These are phyloP conservation scores for fruit fly (Drosophila melanogaster) DNA, from an alignment of 1,140 invertebrate species.

Conservation along the genomic window DNA sequence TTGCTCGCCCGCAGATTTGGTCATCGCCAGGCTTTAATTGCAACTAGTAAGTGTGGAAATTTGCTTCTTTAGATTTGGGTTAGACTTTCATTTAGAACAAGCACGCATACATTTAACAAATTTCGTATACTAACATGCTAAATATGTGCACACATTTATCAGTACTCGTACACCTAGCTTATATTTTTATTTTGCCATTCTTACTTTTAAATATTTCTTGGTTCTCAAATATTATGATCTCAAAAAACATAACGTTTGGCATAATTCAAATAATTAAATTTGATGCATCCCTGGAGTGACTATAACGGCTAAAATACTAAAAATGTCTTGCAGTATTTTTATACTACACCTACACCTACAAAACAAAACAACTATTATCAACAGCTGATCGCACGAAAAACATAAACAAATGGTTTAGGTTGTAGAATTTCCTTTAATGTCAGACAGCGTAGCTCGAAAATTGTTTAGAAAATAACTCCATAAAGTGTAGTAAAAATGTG, in stretches of 20 bases:
- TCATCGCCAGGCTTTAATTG: constrained; percentile 11
- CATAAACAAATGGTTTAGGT: constrained; percentile 20
- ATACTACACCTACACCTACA: background rate
- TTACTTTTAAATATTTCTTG: too few species aligned
- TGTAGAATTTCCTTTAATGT: constrained; percentile 2
- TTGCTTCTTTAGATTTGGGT: constrained; percentile 4
- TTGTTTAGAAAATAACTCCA: background rate
- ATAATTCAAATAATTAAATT: too few species aligned
- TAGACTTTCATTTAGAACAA: constrained; percentile 18
- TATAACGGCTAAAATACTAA: background rate
- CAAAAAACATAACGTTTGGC: too few species aligned
- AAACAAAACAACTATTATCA: background rate
- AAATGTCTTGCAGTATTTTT: background rate
- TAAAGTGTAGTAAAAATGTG: constrained; percentile 14
- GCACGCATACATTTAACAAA: constrained; percentile 11
- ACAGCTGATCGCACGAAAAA: constrained; percentile 17
- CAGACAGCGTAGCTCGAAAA: background rate
- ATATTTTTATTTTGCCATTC: too few species aligned
- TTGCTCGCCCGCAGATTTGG: constrained; percentile 4
- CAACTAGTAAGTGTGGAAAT: background rate
- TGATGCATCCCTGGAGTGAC: background rate
- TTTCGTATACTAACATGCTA: too few species aligned
- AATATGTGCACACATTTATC: background rate
- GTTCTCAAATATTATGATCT: background rate
- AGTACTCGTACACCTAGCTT: too few species aligned